A percentile compares a stretch with the other conserved stretches of the same genome.
Evolutionary conservation across 2,113 vertebrate genomes (phyloP).

Genomic region (Heloderma charlesbogerti): DNA sequence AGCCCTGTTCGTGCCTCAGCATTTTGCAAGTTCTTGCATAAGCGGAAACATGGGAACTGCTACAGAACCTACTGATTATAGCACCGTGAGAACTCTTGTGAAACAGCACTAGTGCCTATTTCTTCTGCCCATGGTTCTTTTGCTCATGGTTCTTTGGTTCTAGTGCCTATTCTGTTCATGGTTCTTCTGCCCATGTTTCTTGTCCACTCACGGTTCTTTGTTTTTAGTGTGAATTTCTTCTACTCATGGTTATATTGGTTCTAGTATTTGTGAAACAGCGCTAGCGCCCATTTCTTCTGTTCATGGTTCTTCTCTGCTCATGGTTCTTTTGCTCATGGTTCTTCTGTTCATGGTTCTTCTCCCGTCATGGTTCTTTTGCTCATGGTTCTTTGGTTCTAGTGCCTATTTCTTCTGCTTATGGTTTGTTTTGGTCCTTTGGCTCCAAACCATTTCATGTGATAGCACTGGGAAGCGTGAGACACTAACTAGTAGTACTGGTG

Average conservation of each 20-base stretch:
- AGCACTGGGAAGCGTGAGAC: not conserved
- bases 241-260: not conserved
- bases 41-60: not conserved
- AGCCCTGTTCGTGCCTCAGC: no score
- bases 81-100: not conserved
- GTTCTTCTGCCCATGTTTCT: no score
- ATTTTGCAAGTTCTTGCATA: not conserved
- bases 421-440: not conserved
- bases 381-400: no score
- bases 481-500: not conserved
- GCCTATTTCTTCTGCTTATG: no score
- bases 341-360: not conserved
- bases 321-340: not conserved
- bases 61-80: not conserved
- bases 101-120: slow-evolving; percentile 19
- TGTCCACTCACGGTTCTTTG: no score
- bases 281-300: slow-evolving; percentile 11
- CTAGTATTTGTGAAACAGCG: no score
- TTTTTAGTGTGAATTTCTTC: slow-evolving; percentile 15
- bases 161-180: no score
- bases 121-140: not conserved
- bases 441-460: not conserved
- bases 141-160: no score
- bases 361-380: no score
- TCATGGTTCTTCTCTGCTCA: no score